Evolutionary conservation across 2,113 vertebrate genomes (phyloP), one percentile per base, ranked within the genome.

Genomic region (Leptodactylus fuscus): DNA sequence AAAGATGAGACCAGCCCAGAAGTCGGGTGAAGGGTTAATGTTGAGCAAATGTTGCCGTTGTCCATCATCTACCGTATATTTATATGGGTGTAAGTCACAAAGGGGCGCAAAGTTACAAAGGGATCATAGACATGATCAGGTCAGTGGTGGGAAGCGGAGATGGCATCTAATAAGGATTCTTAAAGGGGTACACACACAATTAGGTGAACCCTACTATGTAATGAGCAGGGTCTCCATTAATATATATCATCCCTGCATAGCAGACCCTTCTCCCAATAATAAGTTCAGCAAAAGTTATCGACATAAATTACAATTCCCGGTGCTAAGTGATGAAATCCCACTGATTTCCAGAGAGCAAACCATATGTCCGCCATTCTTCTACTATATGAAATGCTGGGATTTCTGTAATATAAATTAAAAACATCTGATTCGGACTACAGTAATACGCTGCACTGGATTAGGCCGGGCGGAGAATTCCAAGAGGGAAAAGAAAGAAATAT

Each of bases 371-470:
- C 48, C 53, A 62, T 48, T 83, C 62, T 74, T 70, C 70, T 48
- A 29, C 82, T 60, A 29, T 83, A 41, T 60, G 70, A 75, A 76
- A 83, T 76, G 53, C 69, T 41, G 22, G 34, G 34, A 62, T 82
- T 83, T 75, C 82, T 76, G 18, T 60, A 18, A 46, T 27, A 62
- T 36, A 83, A 46, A 83, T 83, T 29, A 27, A 62, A 76, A 83
- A 29, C 82, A 83, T 83, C 51, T 83, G 70, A 76, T 76, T 20
- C 16, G 8, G 41, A 46, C 41, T 81, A 46, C 38, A 67, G 58
- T 62, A 81, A 67, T 60, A 41, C 38, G 27, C 62, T 7, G 62
- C 62, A 4, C 27, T 29, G 78, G 24, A 62, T 81, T 81, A 41
- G 24, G 27, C 60, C 60, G 27, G 13, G n/a, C 38, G 8, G 13